Conservation (phyloP, 1,140 invertebrate species). For the Halictus rubicundus region DNA sequence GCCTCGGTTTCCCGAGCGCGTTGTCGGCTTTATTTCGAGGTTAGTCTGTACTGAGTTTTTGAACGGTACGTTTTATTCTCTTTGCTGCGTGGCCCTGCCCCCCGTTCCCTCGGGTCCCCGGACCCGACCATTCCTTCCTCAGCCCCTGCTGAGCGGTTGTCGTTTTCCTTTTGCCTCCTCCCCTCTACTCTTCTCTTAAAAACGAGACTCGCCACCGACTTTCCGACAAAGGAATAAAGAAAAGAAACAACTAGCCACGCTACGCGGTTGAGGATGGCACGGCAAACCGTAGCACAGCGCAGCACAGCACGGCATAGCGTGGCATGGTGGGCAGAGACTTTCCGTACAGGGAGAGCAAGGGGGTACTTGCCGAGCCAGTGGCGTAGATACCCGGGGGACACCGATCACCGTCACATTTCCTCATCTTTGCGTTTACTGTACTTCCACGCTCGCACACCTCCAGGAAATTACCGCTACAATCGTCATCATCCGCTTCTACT, state of each 20-base stretch:
- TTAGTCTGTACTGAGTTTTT: slow-evolving; percentile 72
- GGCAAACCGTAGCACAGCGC: slow-evolving; percentile 64
- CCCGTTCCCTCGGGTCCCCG: neutral
- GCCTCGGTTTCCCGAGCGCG: slow-evolving; percentile 47
- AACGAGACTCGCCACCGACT: slow-evolving; percentile 79
- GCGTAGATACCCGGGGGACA: slow-evolving; percentile 59
- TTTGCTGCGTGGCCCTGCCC: slow-evolving; percentile 52
- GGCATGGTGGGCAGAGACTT: slow-evolving; percentile 70
- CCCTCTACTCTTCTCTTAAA: slow-evolving; percentile 67
- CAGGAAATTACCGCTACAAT: too few relatives aligned
- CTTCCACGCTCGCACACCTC: too few relatives aligned
- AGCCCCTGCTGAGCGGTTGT: slow-evolving; percentile 65
- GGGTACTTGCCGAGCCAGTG: slow-evolving; percentile 68
- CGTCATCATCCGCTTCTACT: too few relatives aligned
- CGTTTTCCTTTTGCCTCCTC: slow-evolving; percentile 71
- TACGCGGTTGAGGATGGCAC: slow-evolving; percentile 75
- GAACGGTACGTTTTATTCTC: slow-evolving; percentile 72
- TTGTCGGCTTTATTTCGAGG: slow-evolving; percentile 70
- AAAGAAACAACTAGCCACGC: slow-evolving; percentile 79
- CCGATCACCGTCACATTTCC: neutral
- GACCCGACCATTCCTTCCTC: slow-evolving; percentile 54
- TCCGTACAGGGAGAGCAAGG: slow-evolving; percentile 62
- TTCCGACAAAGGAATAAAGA: slow-evolving; percentile 80
- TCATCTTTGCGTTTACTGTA: neutral
- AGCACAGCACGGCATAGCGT: slow-evolving; percentile 67